A percentile compares a stretch with the other conserved stretches of the same genome.
These are phyloP conservation scores for Cirrhinus mrigala DNA, from an alignment of 2,797 vertebrate genomes.

Conservation along the genomic window DNA sequence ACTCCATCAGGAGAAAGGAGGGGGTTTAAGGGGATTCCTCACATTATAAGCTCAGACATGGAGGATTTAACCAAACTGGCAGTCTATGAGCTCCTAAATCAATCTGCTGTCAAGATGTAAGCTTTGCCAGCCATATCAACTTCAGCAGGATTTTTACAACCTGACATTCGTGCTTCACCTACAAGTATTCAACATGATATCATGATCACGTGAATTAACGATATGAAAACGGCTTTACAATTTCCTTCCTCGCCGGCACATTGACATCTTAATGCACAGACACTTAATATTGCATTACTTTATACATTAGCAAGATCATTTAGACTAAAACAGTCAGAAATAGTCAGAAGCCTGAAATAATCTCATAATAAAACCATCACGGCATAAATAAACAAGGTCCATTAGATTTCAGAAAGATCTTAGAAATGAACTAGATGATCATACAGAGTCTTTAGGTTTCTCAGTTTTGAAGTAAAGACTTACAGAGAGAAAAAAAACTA, in stretches of 20 bases:
- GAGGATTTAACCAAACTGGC: slow-evolving; percentile 16
- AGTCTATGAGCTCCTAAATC: not conserved
- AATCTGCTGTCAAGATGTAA: slow-evolving; percentile 1
- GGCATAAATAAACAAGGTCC: slow-evolving; percentile 4
- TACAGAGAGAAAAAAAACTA: not conserved
- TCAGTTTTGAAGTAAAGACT: not conserved
- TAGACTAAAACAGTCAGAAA: slow-evolving; percentile 13
- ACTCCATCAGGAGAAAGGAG: not conserved
- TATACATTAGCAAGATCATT: not conserved
- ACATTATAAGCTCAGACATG: slow-evolving; percentile 17
- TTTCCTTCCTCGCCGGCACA: not conserved
- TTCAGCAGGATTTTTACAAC: not conserved
- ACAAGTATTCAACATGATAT: not conserved
- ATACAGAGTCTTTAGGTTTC: not conserved
- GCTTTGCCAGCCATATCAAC: not conserved
- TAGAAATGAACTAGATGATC: not conserved
- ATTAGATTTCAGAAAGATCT: slow-evolving; percentile 8
- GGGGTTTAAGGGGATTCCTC: slow-evolving; percentile 9
- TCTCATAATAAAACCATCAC: not conserved
- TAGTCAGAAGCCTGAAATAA: not conserved
- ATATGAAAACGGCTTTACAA: not conserved
- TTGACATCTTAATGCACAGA: not conserved
- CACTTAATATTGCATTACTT: not conserved
- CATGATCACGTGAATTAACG: not conserved
- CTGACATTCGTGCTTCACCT: not conserved